Conservation (phyloP, 1,140 invertebrate genomes). For the fruit fly (Drosophila melanogaster) region Release_6_plus_ISO1_MT NT_033779.5:164001-164500, state of each 20-base stretch:
- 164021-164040: constrained; percentile 22
- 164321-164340: constrained; percentile 19
- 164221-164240: constrained; percentile 60
- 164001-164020: constrained; percentile 61
- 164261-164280: constrained; percentile 57
- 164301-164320: constrained; percentile 51
- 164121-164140: constrained; percentile 40
- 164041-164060: constrained; percentile 36
- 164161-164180: constrained; percentile 64
- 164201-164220: constrained; percentile 34
- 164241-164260: constrained; percentile 67
- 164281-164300: constrained; percentile 69
- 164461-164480: constrained; percentile 12
- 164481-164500: constrained; percentile 11
- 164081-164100: constrained; percentile 47
- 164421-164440: neutral
- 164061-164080: constrained; percentile 65
- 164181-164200: constrained; percentile 71
- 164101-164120: constrained; percentile 9
- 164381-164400: constrained; percentile 52
- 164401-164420: constrained; percentile 56
- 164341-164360: neutral
- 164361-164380: constrained; percentile 32
- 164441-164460: constrained; percentile 29
- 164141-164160: constrained; percentile 13